These are phyloP conservation scores for Tupiocoris notatus DNA, from an alignment of 2,888 invertebrate species.

Conservation along the genomic window DNA sequence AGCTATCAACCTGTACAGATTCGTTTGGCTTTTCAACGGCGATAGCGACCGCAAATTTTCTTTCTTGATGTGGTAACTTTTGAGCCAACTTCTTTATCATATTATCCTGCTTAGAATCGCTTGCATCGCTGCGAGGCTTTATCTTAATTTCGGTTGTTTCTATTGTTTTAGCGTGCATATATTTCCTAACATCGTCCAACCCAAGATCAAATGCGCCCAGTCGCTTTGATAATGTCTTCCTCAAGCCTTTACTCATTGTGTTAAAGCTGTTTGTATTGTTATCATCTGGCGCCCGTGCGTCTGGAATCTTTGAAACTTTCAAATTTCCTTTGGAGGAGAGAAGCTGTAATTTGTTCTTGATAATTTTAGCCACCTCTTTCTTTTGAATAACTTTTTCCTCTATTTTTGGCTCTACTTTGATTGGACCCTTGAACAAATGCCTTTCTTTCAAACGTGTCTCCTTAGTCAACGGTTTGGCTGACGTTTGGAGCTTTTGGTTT, in stretches of 20 bases:
- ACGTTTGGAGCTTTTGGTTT: neutral
- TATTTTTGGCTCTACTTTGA: neutral
- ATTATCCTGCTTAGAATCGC: neutral
- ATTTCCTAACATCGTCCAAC: neutral
- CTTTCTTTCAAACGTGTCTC: neutral
- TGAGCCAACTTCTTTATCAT: neutral
- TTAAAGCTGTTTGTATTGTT: no score
- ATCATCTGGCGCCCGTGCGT: neutral
- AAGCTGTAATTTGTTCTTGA: conserved; percentile 4
- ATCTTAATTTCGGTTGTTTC: neutral
- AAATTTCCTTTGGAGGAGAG: neutral
- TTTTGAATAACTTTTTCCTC: neutral
- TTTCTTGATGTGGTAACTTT: neutral
- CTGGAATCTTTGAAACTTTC: neutral
- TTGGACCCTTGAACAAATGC: neutral
- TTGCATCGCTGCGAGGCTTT: no score
- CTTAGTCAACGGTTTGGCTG: neutral
- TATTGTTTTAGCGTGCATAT: neutral
- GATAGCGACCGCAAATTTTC: neutral
- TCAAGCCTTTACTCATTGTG: neutral
- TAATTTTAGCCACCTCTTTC: neutral
- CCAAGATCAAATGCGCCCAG: neutral
- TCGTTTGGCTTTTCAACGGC: neutral
- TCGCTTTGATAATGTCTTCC: neutral
- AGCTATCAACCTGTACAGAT: neutral